Evolutionary conservation across 2,888 invertebrate genomes (phyloP), one percentile per base, ranked within the genome.

Genomic region (Fragum fragum): DNA sequence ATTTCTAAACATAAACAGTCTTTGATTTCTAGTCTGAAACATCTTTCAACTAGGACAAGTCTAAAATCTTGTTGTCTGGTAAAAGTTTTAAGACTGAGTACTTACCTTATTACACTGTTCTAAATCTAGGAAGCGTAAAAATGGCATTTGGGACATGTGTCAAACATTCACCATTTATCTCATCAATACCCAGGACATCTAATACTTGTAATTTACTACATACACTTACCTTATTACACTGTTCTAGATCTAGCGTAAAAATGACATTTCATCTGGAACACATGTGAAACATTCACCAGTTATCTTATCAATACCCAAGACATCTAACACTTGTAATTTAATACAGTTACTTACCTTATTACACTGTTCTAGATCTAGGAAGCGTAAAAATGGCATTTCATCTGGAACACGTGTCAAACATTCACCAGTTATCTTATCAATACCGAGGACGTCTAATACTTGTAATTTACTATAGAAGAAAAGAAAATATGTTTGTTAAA

Each of bases 61-160:
- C n/a, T n/a, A n/a, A n/a, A n/a, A n/a, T n/a, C n/a, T n/a, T n/a
- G n/a, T n/a, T n/a, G n/a, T n/a, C n/a, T n/a, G n/a, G n/a, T n/a
- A n/a, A n/a, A n/a, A n/a, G n/a, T n/a, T n/a, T n/a, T n/a, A n/a
- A n/a, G n/a, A n/a, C n/a, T n/a, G 55, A 18, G 6, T 36, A 9
- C 32, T 71, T 77, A 90, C 90, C 87, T 79, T 81, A 79, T 90
- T 89, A 70, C 89, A 90, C 76, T 90, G 89, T 55, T 79, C 75
- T 5, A 90, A 83, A 61, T 89, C 87, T 18, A 90, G 84, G 63
- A 81, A 83, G n/a, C 42, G 83, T 0, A 90, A 87, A 26, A 72
- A 90, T 87, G 29, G 88, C 89, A 52, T 87, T 86, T 16, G 90
- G 89, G 11, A 90, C 75, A 28, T 88, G 47, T 18, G 73, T 75